Conservation (phyloP, 2,888 invertebrate genomes). For the Tiliacea citrago region DNA sequence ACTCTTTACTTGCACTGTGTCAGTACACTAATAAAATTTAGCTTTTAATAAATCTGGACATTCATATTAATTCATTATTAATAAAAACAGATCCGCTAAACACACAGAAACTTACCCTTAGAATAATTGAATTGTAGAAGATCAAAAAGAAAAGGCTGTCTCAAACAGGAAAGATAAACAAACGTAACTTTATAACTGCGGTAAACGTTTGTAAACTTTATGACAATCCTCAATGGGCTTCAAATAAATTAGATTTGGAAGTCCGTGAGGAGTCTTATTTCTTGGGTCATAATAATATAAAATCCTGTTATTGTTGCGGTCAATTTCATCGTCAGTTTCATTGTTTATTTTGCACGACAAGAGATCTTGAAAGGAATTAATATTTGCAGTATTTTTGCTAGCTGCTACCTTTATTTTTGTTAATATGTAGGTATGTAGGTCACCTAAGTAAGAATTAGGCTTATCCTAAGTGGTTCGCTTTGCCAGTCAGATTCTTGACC, state of each 20-base stretch:
- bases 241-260: constrained; percentile 54
- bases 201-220: constrained; percentile 56
- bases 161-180: constrained; percentile 30
- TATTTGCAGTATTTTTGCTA: not conserved
- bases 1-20: not conserved
- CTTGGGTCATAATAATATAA: constrained; percentile 11
- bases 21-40: not conserved
- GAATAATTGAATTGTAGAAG: constrained; percentile 36
- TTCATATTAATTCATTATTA: constrained; percentile 12
- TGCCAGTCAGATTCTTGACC: not conserved
- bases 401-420: not conserved
- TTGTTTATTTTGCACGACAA: constrained; percentile 19
- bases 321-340: not conserved
- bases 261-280: constrained; percentile 19
- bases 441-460: constrained; percentile 11
- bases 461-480: constrained; percentile 3
- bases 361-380: not conserved
- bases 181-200: constrained; percentile 43
- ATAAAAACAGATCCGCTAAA: constrained; percentile 2
- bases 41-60: not conserved
- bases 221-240: constrained; percentile 42
- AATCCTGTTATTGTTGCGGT: constrained; percentile 14
- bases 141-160: constrained; percentile 16
- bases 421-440: not conserved
- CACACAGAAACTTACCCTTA: constrained; percentile 17